A percentile compares a stretch with the other conserved stretches of the same genome.
These are phyloP conservation scores for Heterodera schachtii DNA, from an alignment of 1,140 invertebrate genomes.

Conservation along the genomic window DNA sequence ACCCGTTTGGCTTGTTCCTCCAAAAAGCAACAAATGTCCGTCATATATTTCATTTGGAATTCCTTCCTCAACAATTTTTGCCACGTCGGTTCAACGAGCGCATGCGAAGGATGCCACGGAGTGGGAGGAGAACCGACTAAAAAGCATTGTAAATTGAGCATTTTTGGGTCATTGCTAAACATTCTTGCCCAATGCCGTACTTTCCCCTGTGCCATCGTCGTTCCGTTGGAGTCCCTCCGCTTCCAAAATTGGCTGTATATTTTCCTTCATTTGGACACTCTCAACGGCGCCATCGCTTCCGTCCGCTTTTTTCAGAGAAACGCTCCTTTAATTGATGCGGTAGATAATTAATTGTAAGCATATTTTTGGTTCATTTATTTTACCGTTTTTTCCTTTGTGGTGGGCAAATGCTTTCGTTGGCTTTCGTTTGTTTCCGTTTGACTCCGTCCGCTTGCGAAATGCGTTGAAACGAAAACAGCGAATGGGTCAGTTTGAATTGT, in stretches of 20 bases:
- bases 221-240: neutral
- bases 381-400: neutral
- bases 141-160: too few relatives aligned
- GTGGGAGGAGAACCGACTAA: neutral
- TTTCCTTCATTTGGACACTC: neutral
- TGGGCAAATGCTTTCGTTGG: neutral
- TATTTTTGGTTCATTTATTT: neutral
- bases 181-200: too few relatives aligned
- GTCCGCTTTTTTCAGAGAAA: neutral
- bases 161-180: too few relatives aligned
- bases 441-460: neutral
- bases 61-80: conserved; percentile 30
- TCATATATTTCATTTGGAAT: conserved; percentile 39
- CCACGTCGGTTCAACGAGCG: conserved; percentile 32
- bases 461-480: neutral
- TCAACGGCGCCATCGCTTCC: neutral
- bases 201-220: too few relatives aligned
- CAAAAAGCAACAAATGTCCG: conserved; percentile 23
- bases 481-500: conserved; percentile 32
- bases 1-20: conserved; percentile 40
- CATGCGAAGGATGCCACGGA: neutral
- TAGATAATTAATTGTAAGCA: too few relatives aligned
- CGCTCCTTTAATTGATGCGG: too few relatives aligned
- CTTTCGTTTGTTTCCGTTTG: conserved; percentile 10
- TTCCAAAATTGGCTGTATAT: neutral